phyloP scores from a whole-genome alignment of 2,888 invertebrate species.

The Himalopsyche japonica region DNA sequence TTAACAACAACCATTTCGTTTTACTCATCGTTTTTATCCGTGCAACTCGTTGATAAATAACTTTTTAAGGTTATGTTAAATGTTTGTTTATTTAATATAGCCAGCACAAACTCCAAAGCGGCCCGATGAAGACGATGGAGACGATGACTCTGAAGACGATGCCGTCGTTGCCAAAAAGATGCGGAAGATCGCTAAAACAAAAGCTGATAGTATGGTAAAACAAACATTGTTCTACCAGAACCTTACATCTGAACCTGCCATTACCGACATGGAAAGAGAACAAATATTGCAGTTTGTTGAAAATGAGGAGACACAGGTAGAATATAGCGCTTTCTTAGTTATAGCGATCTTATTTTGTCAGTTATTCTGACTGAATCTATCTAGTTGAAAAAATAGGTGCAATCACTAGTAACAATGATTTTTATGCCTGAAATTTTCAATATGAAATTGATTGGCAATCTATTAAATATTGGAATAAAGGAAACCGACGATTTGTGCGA shows the following conservation, averaged over 20 bases:
- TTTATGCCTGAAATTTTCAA: too few species aligned
- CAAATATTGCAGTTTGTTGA: slow-evolving; percentile 84
- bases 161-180: slow-evolving; percentile 65
- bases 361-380: too few species aligned
- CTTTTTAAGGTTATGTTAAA: slow-evolving; percentile 21
- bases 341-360: too few species aligned
- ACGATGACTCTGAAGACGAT: slow-evolving; percentile 68
- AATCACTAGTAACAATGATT: too few species aligned
- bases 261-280: slow-evolving; percentile 74
- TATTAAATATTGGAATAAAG: too few species aligned
- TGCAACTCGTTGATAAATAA: neutral
- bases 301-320: slow-evolving; percentile 75
- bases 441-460: too few species aligned
- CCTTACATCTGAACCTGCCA: slow-evolving; percentile 60
- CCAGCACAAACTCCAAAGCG: slow-evolving; percentile 84
- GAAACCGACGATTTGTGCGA: too few species aligned
- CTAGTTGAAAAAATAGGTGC: too few species aligned
- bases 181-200: slow-evolving; percentile 57
- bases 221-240: slow-evolving; percentile 39
- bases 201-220: slow-evolving; percentile 53
- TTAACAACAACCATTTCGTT: neutral
- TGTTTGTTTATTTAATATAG: slow-evolving; percentile 50
- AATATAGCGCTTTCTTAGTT: too few species aligned
- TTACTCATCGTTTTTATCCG: neutral
- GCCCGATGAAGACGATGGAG: slow-evolving; percentile 66